phyloP scores from a whole-genome alignment of 2,797 vertebrate species.

The Peromyscus aztecus region DNA sequence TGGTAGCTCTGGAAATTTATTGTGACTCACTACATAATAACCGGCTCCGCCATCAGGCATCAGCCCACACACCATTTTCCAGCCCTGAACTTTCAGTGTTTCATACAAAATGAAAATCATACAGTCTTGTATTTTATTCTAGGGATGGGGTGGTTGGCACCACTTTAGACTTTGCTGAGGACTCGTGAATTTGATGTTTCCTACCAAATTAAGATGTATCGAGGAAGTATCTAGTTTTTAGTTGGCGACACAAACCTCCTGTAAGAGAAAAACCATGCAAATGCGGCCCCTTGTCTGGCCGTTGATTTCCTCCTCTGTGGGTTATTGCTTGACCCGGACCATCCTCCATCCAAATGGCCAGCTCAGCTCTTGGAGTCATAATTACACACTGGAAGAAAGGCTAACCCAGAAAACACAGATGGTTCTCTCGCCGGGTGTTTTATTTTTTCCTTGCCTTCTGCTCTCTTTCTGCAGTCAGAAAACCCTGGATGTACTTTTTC shows the following conservation, averaged over 20 bases:
- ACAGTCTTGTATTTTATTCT: conserved; percentile 75
- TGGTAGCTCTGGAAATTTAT: conserved; percentile 89
- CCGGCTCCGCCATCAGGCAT: conserved; percentile 86
- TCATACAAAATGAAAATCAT: conserved; percentile 87
- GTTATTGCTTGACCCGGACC: conserved; percentile 65
- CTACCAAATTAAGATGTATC: conserved; percentile 50
- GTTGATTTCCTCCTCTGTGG: conserved; percentile 61
- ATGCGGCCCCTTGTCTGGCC: background rate
- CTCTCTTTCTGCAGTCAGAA: conserved; percentile 49
- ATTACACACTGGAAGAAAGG: conserved; percentile 70
- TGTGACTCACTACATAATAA: conserved; percentile 89
- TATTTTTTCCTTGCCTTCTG: conserved; percentile 31
- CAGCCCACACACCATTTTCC: conserved; percentile 89
- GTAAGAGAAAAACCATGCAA: conserved; percentile 21
- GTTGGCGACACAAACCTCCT: conserved; percentile 44
- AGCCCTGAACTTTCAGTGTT: conserved; percentile 87
- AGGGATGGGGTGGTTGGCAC: conserved; percentile 68
- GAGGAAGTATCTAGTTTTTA: conserved; percentile 61
- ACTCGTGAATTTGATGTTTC: conserved; percentile 74
- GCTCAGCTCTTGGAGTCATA: conserved; percentile 72
- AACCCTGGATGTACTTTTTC: background rate
- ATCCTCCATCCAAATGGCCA: conserved; percentile 60
- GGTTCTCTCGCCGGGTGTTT: conserved; percentile 58
- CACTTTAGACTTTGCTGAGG: conserved; percentile 67
- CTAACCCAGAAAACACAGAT: conserved; percentile 66